phyloP scores from a whole-genome alignment of 2,888 invertebrate genomes.

The Melanargia galathea region DNA sequence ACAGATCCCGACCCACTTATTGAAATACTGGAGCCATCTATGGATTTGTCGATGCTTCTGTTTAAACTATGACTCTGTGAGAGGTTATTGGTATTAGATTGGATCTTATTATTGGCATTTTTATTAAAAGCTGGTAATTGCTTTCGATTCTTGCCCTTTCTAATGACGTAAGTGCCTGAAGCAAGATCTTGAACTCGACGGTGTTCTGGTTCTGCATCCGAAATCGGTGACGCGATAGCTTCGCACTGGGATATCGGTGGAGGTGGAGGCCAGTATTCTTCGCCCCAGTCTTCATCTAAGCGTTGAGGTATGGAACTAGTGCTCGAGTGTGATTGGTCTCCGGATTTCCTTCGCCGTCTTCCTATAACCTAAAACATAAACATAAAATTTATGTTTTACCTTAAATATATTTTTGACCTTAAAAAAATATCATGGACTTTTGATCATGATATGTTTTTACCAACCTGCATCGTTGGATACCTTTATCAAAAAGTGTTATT shows the following conservation, averaged over 20 bases:
- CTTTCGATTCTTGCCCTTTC: slow-evolving; percentile 87
- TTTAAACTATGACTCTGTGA: slow-evolving; percentile 75
- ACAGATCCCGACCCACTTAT: slow-evolving; percentile 79
- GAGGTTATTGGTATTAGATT: slow-evolving; percentile 58
- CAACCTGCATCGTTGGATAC: too few species aligned
- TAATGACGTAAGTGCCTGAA: slow-evolving; percentile 90
- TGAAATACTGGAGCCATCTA: slow-evolving; percentile 77
- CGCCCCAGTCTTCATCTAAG: slow-evolving; percentile 83
- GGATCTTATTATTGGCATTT: slow-evolving; percentile 74
- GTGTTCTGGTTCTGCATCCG: slow-evolving; percentile 78
- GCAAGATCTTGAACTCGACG: slow-evolving; percentile 65
- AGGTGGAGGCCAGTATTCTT: slow-evolving; percentile 88
- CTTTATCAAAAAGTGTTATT: too few species aligned
- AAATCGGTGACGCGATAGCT: slow-evolving; percentile 86
- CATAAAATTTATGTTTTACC: background rate
- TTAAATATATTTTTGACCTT: too few species aligned
- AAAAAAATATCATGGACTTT: too few species aligned
- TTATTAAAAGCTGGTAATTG: slow-evolving; percentile 83
- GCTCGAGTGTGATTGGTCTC: slow-evolving; percentile 84
- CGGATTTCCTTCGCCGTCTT: slow-evolving; percentile 80
- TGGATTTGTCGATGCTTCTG: slow-evolving; percentile 74
- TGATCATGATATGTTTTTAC: too few species aligned
- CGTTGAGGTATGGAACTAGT: slow-evolving; percentile 88
- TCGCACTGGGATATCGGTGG: slow-evolving; percentile 84
- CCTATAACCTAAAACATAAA: slow-evolving; percentile 75